Evolutionary conservation across 2,797 vertebrate species (phyloP).

Genomic region (Myoxocephalus aenaeus): DNA sequence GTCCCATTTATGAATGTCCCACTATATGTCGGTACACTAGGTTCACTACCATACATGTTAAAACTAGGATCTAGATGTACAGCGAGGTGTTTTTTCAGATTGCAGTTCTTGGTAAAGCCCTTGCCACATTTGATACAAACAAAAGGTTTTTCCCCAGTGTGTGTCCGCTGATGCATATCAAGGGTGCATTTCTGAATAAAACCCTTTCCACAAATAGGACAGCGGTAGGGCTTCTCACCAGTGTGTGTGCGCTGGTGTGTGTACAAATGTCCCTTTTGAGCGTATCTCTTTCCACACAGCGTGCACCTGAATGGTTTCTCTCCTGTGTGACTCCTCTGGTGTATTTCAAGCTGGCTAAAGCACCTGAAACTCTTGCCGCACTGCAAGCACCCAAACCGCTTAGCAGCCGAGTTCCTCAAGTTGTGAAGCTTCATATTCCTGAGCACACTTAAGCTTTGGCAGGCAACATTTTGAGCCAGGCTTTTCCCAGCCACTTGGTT

Average conservation of each 20-base stretch:
- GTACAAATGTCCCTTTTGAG: conserved; percentile 85
- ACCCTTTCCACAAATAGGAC: conserved; percentile 83
- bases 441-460: conserved; percentile 58
- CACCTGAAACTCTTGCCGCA: conserved; percentile 84
- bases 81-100: conserved; percentile 76
- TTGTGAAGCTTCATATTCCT: conserved; percentile 73
- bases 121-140: conserved; percentile 83
- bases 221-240: conserved; percentile 85
- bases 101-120: conserved; percentile 76
- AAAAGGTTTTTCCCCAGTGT: conserved; percentile 86
- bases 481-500: conserved; percentile 50
- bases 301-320: conserved; percentile 84
- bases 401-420: conserved; percentile 67
- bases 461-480: conserved; percentile 45
- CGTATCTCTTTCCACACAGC: conserved; percentile 83
- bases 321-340: conserved; percentile 87
- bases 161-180: conserved; percentile 85
- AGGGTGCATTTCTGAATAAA: conserved; percentile 88
- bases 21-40: conserved; percentile 49
- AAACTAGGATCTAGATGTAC: conserved; percentile 65
- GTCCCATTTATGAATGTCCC: conserved; percentile 59
- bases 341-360: conserved; percentile 85
- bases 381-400: conserved; percentile 81
- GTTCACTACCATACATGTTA: conserved; percentile 57
- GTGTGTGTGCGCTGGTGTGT: conserved; percentile 87